Conservation (phyloP, 2,888 invertebrate genomes). For the Magallana nippona region DNA sequence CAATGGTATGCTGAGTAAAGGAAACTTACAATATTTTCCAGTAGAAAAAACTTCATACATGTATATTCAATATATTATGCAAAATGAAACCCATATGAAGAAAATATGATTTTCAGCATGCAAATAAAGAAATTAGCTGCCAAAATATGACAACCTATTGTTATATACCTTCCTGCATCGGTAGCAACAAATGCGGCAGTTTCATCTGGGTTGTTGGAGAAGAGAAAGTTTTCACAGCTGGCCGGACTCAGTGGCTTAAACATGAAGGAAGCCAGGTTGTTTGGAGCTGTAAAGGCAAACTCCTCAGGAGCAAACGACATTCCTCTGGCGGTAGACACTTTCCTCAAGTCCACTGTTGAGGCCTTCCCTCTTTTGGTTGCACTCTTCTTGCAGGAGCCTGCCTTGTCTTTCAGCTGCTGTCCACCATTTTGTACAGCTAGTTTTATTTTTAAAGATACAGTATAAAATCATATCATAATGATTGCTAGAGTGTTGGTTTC, state of each 20-base stretch:
- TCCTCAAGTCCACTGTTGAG: conserved; percentile 44
- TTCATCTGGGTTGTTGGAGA: conserved; percentile 52
- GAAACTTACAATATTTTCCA: too few relatives aligned
- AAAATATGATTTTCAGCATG: background rate
- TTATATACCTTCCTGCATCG: conserved; percentile 56
- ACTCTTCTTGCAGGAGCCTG: conserved; percentile 14
- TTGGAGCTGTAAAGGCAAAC: conserved; percentile 68
- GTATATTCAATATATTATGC: too few relatives aligned
- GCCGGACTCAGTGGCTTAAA: conserved; percentile 70
- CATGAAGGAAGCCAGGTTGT: conserved; percentile 61
- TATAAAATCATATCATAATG: background rate
- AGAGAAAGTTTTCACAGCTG: conserved; percentile 65
- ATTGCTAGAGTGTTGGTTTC: background rate
- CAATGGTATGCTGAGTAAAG: too few relatives aligned
- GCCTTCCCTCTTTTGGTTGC: conserved; percentile 11
- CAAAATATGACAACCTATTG: background rate
- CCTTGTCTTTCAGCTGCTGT: background rate
- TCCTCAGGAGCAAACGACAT: conserved; percentile 69
- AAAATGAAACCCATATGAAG: too few relatives aligned
- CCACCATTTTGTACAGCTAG: background rate
- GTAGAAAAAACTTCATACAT: too few relatives aligned
- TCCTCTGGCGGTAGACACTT: conserved; percentile 55
- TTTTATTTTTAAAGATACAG: background rate
- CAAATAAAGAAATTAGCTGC: too few relatives aligned
- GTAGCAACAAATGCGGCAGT: conserved; percentile 56